Evolutionary conservation across 2,797 vertebrate genomes (phyloP).

Genomic region (Malacoctenus gilli): DNA sequence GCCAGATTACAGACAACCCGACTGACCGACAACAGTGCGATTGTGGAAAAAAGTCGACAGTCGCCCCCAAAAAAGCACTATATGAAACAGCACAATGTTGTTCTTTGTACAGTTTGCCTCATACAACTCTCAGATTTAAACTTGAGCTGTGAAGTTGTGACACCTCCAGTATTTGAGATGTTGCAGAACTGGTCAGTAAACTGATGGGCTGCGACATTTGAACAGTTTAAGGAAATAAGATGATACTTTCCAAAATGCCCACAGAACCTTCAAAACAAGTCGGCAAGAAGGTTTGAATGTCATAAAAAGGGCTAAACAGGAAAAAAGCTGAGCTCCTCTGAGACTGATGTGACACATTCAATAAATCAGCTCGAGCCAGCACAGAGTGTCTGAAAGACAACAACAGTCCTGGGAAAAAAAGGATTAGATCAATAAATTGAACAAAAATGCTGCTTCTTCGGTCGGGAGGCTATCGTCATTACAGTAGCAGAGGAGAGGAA

Average conservation of each 20-base stretch:
- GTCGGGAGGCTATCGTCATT: background rate
- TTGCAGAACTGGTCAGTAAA: too few relatives aligned
- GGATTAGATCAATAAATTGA: background rate
- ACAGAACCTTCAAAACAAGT: too few relatives aligned
- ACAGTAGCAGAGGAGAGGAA: background rate
- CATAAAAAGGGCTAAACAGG: background rate
- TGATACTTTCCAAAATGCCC: too few relatives aligned
- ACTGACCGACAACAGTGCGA: background rate
- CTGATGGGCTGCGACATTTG: too few relatives aligned
- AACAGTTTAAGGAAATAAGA: too few relatives aligned
- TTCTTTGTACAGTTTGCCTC: constrained; percentile 6
- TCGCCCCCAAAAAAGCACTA: background rate
- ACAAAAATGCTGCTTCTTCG: background rate
- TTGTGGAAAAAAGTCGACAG: background rate
- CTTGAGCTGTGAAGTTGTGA: background rate
- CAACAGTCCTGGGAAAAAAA: background rate
- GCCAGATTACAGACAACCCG: constrained; percentile 5
- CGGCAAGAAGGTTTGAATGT: background rate
- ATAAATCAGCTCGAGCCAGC: constrained; percentile 19
- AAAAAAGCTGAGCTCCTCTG: constrained; percentile 10
- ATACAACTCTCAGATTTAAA: constrained; percentile 1
- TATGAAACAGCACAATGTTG: background rate
- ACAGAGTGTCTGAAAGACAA: background rate
- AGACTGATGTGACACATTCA: background rate
- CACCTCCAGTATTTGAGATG: constrained; percentile 4